Conservation (phyloP, 2,113 vertebrate genomes). For the Meleagris gallopavo region DNA sequence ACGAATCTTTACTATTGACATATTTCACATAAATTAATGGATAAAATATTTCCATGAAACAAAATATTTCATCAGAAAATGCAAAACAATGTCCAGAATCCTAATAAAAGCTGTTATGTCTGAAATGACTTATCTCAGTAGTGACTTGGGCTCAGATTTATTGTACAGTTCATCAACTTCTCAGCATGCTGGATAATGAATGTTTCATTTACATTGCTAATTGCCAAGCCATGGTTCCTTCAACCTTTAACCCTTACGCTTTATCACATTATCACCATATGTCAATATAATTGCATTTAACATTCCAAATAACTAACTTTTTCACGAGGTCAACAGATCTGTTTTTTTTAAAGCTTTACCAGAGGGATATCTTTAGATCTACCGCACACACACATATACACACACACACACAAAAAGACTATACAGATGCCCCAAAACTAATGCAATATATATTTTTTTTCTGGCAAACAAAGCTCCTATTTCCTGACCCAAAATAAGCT, state of each 20-base stretch:
- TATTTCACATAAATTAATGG: slow-evolving; percentile 44
- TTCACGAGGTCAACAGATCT: slow-evolving; percentile 64
- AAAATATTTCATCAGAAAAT: slow-evolving; percentile 65
- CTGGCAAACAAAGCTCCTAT: not conserved
- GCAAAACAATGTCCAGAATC: slow-evolving; percentile 75
- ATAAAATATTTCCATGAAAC: slow-evolving; percentile 50
- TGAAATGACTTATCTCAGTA: slow-evolving; percentile 90
- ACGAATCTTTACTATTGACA: not conserved
- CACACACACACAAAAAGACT: not conserved
- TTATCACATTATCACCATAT: slow-evolving; percentile 86
- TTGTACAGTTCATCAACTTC: slow-evolving; percentile 99
- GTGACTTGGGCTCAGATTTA: slow-evolving; percentile 93
- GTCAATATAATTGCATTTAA: slow-evolving; percentile 86
- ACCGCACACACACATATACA: not conserved
- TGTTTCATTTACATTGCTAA: slow-evolving; percentile 95
- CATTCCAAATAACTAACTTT: slow-evolving; percentile 80
- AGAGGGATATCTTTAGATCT: slow-evolving; percentile 16
- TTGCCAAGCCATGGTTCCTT: slow-evolving; percentile 86
- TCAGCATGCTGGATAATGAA: slow-evolving; percentile 95
- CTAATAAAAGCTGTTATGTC: slow-evolving; percentile 84
- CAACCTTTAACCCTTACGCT: slow-evolving; percentile 87
- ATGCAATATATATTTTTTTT: not conserved
- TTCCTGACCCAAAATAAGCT: not conserved
- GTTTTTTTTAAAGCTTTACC: slow-evolving; percentile 52
- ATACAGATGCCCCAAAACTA: not conserved